A percentile compares a stretch with the other conserved stretches of the same genome.
These are phyloP conservation scores for Falcaria lacertinaria DNA, from an alignment of 2,888 invertebrate species.

Conservation along the genomic window DNA sequence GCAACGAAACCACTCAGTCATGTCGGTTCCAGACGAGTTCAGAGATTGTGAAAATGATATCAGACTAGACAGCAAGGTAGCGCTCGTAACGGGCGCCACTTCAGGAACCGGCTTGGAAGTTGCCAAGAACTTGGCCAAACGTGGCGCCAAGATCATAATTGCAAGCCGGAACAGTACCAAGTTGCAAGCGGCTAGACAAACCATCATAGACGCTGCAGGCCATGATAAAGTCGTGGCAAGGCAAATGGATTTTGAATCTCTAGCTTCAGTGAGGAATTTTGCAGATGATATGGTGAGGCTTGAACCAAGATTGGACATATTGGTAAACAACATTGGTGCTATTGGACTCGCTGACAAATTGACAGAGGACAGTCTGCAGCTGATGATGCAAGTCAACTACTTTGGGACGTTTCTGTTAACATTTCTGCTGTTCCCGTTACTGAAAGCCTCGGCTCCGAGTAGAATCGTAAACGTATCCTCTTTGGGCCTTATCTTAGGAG, in stretches of 20 bases:
- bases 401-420: conserved; percentile 57
- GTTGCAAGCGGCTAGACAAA: conserved; percentile 31
- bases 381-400: conserved; percentile 80
- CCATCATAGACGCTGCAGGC: conserved; percentile 35
- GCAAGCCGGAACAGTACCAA: conserved; percentile 68
- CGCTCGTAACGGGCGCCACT: conserved; percentile 60
- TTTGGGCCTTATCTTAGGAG: conserved; percentile 83
- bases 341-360: conserved; percentile 56
- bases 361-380: conserved; percentile 81
- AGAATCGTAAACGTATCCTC: conserved; percentile 55
- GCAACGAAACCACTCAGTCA: conserved; percentile 6
- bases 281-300: conserved; percentile 70
- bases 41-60: conserved; percentile 40
- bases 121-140: conserved; percentile 59
- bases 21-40: conserved; percentile 39
- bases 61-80: conserved; percentile 50
- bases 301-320: conserved; percentile 68
- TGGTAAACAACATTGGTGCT: conserved; percentile 73
- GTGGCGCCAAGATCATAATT: conserved; percentile 79
- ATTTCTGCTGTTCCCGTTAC: conserved; percentile 46
- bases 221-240: conserved; percentile 40
- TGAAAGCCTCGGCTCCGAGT: conserved; percentile 51
- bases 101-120: conserved; percentile 55
- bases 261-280: conserved; percentile 78
- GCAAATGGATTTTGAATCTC: conserved; percentile 71